These are phyloP conservation scores for Cyanistes caeruleus DNA, from an alignment of 2,113 vertebrate genomes.

Conservation along the genomic window DNA sequence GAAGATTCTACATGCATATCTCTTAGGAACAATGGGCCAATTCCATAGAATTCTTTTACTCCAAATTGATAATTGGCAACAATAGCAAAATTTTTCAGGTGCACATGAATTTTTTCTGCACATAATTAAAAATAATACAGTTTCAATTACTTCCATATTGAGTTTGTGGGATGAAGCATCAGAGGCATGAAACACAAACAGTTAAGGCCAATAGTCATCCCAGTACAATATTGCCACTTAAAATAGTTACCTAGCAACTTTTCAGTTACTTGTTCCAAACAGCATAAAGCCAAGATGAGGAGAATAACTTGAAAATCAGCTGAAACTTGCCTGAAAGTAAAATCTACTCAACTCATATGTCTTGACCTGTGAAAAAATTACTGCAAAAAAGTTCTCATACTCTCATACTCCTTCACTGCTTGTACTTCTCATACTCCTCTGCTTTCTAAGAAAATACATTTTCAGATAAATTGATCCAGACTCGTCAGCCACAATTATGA, in stretches of 20 bases:
- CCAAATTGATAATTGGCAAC: not conserved
- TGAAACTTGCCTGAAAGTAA: not conserved
- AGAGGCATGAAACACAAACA: not conserved
- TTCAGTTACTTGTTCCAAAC: not conserved
- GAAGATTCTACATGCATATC: not conserved
- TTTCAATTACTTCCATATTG: not conserved
- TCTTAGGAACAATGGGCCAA: not conserved
- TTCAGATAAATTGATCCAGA: not conserved
- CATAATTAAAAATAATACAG: not conserved
- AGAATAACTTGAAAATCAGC: rapidly evolving
- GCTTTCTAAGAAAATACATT: not conserved
- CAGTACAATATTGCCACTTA: not conserved
- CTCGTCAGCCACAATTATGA: not conserved
- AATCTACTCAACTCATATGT: not conserved
- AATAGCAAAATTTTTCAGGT: not conserved
- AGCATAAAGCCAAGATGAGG: not conserved
- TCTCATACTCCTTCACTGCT: too few relatives aligned
- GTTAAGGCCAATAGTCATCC: not conserved
- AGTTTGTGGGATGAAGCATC: not conserved
- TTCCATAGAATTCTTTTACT: not conserved
- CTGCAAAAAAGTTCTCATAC: not conserved
- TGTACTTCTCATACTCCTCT: too few relatives aligned
- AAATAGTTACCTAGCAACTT: not conserved
- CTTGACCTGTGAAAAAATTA: not conserved
- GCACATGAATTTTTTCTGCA: not conserved